These are phyloP conservation scores for Drosophila erecta DNA, from an alignment of 1,140 invertebrate genomes.

Conservation along the genomic window DNA sequence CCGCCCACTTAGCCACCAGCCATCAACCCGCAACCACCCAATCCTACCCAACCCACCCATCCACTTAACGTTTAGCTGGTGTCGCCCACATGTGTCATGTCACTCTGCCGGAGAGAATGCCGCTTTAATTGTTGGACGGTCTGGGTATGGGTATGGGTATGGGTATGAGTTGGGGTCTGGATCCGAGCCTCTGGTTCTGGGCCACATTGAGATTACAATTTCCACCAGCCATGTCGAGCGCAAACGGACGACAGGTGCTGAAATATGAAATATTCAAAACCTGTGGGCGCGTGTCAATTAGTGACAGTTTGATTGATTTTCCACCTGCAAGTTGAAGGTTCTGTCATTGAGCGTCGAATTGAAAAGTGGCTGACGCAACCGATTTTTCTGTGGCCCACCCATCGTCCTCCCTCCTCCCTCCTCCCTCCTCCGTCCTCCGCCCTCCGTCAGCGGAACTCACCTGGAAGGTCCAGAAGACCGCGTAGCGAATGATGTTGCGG, in stretches of 20 bases:
- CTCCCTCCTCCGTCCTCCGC: no score
- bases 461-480: conserved; percentile 96
- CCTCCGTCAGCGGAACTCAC: conserved; percentile 86
- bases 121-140: conserved; percentile 56
- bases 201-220: conserved; percentile 5
- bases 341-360: conserved; percentile 46
- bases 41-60: conserved; percentile 10
- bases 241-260: conserved; percentile 49
- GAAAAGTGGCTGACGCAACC: conserved; percentile 46
- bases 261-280: conserved; percentile 72
- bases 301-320: conserved; percentile 69
- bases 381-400: not conserved
- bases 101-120: conserved; percentile 32
- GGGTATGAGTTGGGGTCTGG: not conserved
- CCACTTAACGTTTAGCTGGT: conserved; percentile 41
- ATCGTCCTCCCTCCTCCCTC: not conserved
- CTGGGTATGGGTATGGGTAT: not conserved
- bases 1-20: not conserved
- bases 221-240: conserved; percentile 6
- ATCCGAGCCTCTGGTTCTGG: not conserved
- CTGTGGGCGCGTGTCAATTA: conserved; percentile 57
- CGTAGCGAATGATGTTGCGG: conserved; percentile 93
- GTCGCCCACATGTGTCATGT: conserved; percentile 59
- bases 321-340: conserved; percentile 55
- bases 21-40: conserved; percentile 8